Conservation (phyloP, 2,888 invertebrate genomes). For the Limnephilus marmoratus region DNA sequence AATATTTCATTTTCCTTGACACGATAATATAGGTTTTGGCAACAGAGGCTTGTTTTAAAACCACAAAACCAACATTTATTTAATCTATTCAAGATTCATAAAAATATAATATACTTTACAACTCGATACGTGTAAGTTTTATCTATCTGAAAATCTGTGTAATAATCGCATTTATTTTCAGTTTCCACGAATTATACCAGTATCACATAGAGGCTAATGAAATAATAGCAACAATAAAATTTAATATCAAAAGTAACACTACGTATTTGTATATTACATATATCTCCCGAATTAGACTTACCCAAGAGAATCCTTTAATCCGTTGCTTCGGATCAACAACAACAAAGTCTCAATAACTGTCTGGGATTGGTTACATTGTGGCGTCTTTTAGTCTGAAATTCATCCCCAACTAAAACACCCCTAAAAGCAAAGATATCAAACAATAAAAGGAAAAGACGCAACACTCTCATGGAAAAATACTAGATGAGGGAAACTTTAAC, state of each 20-base stretch:
- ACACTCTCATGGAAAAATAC: not conserved
- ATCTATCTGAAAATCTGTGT: not conserved
- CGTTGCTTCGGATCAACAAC: slow-evolving; percentile 28
- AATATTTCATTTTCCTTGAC: not conserved
- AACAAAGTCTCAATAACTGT: slow-evolving; percentile 36
- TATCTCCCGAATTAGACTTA: slow-evolving; percentile 2
- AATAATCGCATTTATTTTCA: not conserved
- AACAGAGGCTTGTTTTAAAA: not conserved
- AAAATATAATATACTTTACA: not conserved
- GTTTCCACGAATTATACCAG: not conserved
- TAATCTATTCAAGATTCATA: not conserved
- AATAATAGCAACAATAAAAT: not conserved
- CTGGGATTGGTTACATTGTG: slow-evolving; percentile 31
- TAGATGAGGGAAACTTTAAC: not conserved
- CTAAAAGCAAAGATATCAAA: not conserved
- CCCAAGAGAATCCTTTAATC: slow-evolving; percentile 20
- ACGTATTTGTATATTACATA: not conserved
- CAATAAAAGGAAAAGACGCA: not conserved
- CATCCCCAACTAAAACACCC: not conserved
- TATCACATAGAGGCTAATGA: not conserved
- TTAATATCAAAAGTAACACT: not conserved
- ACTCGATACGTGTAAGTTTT: not conserved
- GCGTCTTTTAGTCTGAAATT: slow-evolving; percentile 38
- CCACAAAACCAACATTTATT: not conserved
- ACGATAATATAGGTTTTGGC: not conserved